Evolutionary conservation across 2,113 vertebrate species (phyloP), one percentile per base, ranked within the genome.

Genomic region (Forbesichthys agassizii): DNA sequence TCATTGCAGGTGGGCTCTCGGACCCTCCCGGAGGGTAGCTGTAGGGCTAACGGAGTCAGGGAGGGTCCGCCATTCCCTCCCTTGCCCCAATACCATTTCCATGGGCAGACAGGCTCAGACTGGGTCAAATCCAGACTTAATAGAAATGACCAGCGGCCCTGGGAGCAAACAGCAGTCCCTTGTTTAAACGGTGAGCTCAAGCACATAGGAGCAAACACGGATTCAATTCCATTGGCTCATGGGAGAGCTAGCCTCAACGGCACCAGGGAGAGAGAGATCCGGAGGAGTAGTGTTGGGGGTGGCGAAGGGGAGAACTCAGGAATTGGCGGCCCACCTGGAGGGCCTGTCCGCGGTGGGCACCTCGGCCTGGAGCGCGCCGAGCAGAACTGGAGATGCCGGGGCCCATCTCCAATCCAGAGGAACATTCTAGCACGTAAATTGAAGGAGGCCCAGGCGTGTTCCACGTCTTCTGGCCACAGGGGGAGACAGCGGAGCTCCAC

Each of bases 361-460:
- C 36, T 42, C 36, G 36, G 4, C 36, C 36, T 42, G 7, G 93
- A 94, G 54, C 93, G 91, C 36, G 84, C 88, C 0, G 96, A 96
- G 75, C 90, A 90, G 33, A 93, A 90, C 78, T 92, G 94, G 91
- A 90, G 86, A 64, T 93, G 92, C 4, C 93, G 94, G 1, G 96
- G 95, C 10, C 93, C 94, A 0, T 98, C 95, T 0, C 95, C 96
- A 0, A 94, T 95, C 68, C 92, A 94, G 83, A 93, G 89, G 74
- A 93, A 93, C 80, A 33, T 67, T 49, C 11, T 96, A 90, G 87
- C 93, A 1, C 84, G 89, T 54, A 97, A 95, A 76, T 90, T 96
- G 68, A 82, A 86, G 3, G 93, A 94, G 62, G 91, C 93, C 12
- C 84, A 91, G 84, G 86, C 91, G 11, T 54, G 51, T 66, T 80